A percentile compares a stretch with the other conserved stretches of the same genome.
These are phyloP conservation scores for Pachycephala philippinensis DNA, from an alignment of 2,113 vertebrate species.

Conservation along the genomic window DNA sequence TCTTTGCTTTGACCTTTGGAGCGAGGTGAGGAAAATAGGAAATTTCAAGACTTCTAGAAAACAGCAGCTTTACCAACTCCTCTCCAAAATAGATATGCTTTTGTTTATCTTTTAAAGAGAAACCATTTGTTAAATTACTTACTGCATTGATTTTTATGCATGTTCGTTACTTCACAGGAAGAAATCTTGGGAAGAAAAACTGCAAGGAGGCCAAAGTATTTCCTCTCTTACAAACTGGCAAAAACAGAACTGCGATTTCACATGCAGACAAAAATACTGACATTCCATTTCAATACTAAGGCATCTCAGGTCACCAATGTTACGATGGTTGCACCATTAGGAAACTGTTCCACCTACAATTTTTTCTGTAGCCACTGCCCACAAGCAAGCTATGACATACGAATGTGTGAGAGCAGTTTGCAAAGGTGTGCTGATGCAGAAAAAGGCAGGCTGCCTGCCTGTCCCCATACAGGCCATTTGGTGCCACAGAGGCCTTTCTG, in stretches of 20 bases:
- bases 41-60: not conserved
- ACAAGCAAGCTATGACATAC: not conserved
- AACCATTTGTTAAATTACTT: not conserved
- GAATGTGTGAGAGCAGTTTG: not conserved
- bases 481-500: not conserved
- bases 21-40: not conserved
- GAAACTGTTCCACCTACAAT: not conserved
- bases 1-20: not conserved
- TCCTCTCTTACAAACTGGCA: not conserved
- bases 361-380: not conserved
- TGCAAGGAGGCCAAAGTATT: not conserved
- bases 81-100: not conserved
- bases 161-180: not conserved
- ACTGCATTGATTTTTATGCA: not conserved
- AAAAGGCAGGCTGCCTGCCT: not conserved
- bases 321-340: not conserved
- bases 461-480: rapidly evolving
- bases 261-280: not conserved
- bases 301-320: rapidly evolving
- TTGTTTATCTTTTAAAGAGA: not conserved
- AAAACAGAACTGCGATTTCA: not conserved
- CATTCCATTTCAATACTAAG: not conserved
- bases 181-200: not conserved
- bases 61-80: not conserved
- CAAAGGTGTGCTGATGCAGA: not conserved